phyloP scores from a whole-genome alignment of 2,888 invertebrate species.

The Scaptomyza flava region DNA sequence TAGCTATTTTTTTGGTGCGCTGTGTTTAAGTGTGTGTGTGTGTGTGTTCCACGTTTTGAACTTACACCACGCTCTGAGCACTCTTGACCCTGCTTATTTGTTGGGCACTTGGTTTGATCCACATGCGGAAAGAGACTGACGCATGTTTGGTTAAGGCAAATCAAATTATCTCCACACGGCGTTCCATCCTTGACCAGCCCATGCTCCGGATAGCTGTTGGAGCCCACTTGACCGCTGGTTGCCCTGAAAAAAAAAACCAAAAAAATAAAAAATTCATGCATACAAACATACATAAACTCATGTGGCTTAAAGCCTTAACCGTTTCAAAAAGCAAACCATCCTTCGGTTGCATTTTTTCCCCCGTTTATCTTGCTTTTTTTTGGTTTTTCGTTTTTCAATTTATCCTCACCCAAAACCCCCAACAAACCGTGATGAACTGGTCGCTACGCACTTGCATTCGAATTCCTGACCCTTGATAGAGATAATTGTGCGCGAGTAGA shows the following conservation, averaged over 20 bases:
- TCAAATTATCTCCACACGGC: constrained; percentile 95
- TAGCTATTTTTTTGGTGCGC: not conserved
- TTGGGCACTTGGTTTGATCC: constrained; percentile 95
- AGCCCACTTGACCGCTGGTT: constrained; percentile 88
- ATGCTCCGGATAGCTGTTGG: constrained; percentile 89
- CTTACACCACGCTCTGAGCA: constrained; percentile 98
- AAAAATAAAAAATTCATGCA: not conserved
- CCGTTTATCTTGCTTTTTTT: not conserved
- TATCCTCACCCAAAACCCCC: not conserved
- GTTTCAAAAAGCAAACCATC: not conserved
- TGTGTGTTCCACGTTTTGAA: constrained; percentile 69
- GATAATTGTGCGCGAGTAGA: constrained; percentile 94
- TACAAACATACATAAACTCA: constrained; percentile 4
- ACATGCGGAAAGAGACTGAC: constrained; percentile 93
- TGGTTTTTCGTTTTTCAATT: not conserved
- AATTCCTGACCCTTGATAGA: constrained; percentile 94
- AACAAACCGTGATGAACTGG: not conserved
- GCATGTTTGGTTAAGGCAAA: constrained; percentile 98
- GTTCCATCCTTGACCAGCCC: constrained; percentile 97
- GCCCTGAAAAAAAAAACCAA: constrained; percentile 86
- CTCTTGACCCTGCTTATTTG: constrained; percentile 93
- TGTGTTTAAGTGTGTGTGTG: not conserved
- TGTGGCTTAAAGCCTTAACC: not conserved
- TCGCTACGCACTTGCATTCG: constrained; percentile 96
- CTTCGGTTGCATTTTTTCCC: not conserved